Evolutionary conservation across 2,113 vertebrate species (phyloP), one percentile per base, ranked within the genome.

Genomic region (Cebus imitator): DNA sequence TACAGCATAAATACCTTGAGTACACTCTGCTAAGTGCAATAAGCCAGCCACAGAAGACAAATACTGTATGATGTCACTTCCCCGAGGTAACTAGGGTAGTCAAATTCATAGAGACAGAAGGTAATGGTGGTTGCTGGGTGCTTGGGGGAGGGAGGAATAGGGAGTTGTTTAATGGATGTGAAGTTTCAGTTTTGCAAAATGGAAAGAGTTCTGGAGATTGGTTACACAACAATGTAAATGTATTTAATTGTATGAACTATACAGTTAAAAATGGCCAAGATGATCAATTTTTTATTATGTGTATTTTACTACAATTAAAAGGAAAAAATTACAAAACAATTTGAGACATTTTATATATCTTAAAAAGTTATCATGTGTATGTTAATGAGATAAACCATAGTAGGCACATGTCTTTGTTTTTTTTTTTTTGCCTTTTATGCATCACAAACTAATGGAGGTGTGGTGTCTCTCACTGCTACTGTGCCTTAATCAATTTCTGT

Each of bases 41-140:
- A 7, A 72, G 50, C 27, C 50, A 57, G 30, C 12, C 48, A 37
- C 32, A 52, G 30, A 48, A 27, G 32, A 10, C 11, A 70, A 23
- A 68, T 25, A 52, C 8, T 50, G 16, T 3, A 18, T 6, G 84
- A 6, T n/a, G 70, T 43, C 45, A 57, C 37, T 57, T 43, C 30
- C 1, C 0, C 1, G 17, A 57, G 20, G 27, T 43, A 35, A 37
- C 50, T 57, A 5, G 37, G 3, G 8, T 43, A 25, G n/a, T 25
- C 75, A 25, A 45, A 66, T 32, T 66, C 37, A 32, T 25, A 52
- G 61, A 82, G 70, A 45, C 64, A 57, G 45, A 32, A 82, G 81
- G 61, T 82, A 55, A 72, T 8, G 13, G 9, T 45, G 48, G n/a
- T 57, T 57, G 68, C 37, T 13, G 17, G n/a, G 18, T n/a, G 14